Evolutionary conservation across 2,888 invertebrate genomes (phyloP).

Genomic region (Cremastinae sp.): DNA sequence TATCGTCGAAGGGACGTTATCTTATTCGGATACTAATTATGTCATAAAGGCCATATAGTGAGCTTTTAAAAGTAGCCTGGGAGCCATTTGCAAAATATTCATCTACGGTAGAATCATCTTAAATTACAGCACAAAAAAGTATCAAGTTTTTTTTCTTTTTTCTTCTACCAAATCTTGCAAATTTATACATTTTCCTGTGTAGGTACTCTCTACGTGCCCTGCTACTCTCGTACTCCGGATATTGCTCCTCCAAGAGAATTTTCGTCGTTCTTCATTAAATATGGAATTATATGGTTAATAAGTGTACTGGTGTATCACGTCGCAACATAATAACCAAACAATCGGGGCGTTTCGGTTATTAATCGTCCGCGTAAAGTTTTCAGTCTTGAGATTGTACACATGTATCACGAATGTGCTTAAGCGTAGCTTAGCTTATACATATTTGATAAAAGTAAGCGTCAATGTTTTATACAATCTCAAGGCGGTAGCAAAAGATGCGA

Average conservation of each 20-base stretch:
- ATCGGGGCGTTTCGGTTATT: slow-evolving; percentile 43
- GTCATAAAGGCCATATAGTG: slow-evolving; percentile 52
- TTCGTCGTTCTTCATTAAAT: slow-evolving; percentile 51
- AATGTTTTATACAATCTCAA: slow-evolving; percentile 40
- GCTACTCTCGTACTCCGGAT: neutral
- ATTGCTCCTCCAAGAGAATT: neutral
- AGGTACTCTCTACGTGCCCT: neutral
- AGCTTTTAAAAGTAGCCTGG: slow-evolving; percentile 18
- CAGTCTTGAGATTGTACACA: slow-evolving; percentile 18
- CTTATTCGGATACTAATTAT: slow-evolving; percentile 63
- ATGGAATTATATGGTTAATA: slow-evolving; percentile 50
- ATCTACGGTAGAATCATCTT: slow-evolving; percentile 33
- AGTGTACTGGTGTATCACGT: slow-evolving; percentile 23
- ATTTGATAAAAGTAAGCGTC: slow-evolving; percentile 42
- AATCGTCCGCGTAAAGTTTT: slow-evolving; percentile 38
- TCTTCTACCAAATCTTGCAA: slow-evolving; percentile 20
- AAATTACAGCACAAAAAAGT: slow-evolving; percentile 48
- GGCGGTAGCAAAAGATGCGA: slow-evolving; percentile 27
- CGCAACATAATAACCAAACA: slow-evolving; percentile 46
- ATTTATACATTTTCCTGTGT: too few species aligned
- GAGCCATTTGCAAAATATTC: slow-evolving; percentile 38
- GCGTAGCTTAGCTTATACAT: neutral
- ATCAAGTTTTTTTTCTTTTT: slow-evolving; percentile 27
- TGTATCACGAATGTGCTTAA: slow-evolving; percentile 4
- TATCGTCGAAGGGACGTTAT: slow-evolving; percentile 17